Percentiles rank a stretch among this genome's conserved stretches.
Conservation (phyloP, 1,140 invertebrate genomes). For the Heliothis virescens region DNA sequence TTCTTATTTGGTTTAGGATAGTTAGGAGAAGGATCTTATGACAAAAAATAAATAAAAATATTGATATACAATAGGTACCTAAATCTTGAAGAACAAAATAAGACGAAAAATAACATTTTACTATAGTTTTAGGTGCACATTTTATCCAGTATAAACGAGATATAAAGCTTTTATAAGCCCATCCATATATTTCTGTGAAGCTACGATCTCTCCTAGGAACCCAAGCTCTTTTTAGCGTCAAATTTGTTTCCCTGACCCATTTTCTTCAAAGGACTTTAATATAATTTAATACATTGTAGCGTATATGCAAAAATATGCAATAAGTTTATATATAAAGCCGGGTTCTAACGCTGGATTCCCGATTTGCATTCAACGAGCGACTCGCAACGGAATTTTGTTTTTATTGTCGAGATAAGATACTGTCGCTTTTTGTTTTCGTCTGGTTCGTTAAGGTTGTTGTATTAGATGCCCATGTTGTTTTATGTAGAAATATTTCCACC, state of each 20-base stretch:
- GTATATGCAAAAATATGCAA: slow-evolving; percentile 46
- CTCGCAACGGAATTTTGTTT: slow-evolving; percentile 36
- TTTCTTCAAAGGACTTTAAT: slow-evolving; percentile 34
- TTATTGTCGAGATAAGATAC: slow-evolving; percentile 48
- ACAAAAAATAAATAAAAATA: too few relatives aligned
- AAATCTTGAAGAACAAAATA: background rate
- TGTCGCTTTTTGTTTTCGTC: slow-evolving; percentile 13
- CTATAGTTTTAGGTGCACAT: too few relatives aligned
- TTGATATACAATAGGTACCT: too few relatives aligned
- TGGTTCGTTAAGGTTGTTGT: background rate
- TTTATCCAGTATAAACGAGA: background rate
- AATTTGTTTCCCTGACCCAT: slow-evolving; percentile 40
- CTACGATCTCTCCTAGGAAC: background rate
- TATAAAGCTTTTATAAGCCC: background rate
- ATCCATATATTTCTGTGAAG: background rate
- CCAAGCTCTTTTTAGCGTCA: slow-evolving; percentile 24
- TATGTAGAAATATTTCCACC: background rate
- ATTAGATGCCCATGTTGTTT: background rate
- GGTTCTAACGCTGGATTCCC: slow-evolving; percentile 36
- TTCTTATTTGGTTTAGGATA: too few relatives aligned
- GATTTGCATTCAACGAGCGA: slow-evolving; percentile 44
- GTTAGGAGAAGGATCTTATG: too few relatives aligned
- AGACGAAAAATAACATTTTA: too few relatives aligned
- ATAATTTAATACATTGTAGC: slow-evolving; percentile 37
- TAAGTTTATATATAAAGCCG: slow-evolving; percentile 46